A percentile compares a stretch with the other conserved stretches of the same genome.
Conservation (phyloP, 2,113 vertebrate genomes). For the Onychorhynchus coronatus region DNA sequence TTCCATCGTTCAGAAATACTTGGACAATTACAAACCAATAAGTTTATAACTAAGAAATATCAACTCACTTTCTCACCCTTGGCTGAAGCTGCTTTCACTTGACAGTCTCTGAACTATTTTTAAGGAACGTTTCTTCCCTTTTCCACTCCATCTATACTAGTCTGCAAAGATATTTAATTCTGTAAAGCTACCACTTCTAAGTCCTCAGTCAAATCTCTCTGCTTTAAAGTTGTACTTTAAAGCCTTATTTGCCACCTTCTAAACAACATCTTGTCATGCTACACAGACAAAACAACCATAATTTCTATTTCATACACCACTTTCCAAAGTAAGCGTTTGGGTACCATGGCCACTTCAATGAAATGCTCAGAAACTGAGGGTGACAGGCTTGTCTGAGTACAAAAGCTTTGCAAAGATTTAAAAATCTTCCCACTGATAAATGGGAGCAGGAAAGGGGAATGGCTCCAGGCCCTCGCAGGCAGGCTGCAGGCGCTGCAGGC, state of each 20-base stretch:
- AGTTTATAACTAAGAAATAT: background rate
- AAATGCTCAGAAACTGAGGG: background rate
- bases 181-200: background rate
- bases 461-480: rapidly evolving
- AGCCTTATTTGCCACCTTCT: background rate
- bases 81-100: background rate
- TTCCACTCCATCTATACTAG: background rate
- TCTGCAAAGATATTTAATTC: background rate
- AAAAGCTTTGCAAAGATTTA: background rate
- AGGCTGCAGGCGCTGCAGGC: background rate
- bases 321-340: background rate
- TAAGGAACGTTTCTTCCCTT: background rate
- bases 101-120: background rate
- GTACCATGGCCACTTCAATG: background rate
- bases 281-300: background rate
- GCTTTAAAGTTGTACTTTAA: background rate
- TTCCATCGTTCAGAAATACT: background rate
- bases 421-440: background rate
- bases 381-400: background rate
- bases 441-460: background rate
- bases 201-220: background rate
- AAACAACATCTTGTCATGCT: background rate
- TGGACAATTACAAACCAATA: background rate
- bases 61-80: background rate
- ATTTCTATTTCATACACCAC: background rate